These are phyloP conservation scores for Acrossocheilus wenchowensis DNA, from an alignment of 2,797 vertebrate species.

Conservation along the genomic window DNA sequence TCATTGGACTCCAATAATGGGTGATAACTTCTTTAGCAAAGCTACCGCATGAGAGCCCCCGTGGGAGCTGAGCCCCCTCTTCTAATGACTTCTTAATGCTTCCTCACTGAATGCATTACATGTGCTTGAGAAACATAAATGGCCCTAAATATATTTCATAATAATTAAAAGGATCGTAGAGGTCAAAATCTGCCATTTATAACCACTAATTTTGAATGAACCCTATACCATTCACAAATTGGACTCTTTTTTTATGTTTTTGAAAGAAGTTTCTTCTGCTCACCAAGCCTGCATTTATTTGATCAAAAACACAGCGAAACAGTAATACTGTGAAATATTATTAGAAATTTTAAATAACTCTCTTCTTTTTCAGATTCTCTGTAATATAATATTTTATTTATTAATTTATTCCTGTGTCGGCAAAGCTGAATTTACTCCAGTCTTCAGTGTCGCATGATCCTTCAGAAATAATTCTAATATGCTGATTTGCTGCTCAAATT, in stretches of 20 bases:
- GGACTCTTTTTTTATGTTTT: not conserved
- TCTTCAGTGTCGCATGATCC: not conserved
- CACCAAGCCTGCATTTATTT: not conserved
- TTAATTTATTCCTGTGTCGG: not conserved
- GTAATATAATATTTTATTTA: not conserved
- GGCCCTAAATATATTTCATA: not conserved
- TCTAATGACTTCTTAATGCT: conserved; percentile 55
- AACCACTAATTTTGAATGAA: not conserved
- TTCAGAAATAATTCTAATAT: not conserved
- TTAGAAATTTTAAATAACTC: not conserved
- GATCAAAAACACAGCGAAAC: not conserved
- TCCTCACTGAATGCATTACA: conserved; percentile 9
- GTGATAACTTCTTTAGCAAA: conserved; percentile 53
- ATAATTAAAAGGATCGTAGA: not conserved
- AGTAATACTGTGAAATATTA: not conserved
- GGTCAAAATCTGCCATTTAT: not conserved
- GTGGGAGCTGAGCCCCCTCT: conserved; percentile 38
- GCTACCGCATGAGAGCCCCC: conserved; percentile 15
- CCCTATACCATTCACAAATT: not conserved
- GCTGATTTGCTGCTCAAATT: not conserved
- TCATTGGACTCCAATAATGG: conserved; percentile 60
- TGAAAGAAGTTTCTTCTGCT: not conserved
- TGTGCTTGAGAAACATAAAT: conserved; percentile 22
- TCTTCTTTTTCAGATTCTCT: not conserved
- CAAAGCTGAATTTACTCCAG: not conserved